Evolutionary conservation across 2,113 vertebrate genomes (phyloP), one percentile per base, ranked within the genome.

Genomic region (Phyllostomus discolor): DNA sequence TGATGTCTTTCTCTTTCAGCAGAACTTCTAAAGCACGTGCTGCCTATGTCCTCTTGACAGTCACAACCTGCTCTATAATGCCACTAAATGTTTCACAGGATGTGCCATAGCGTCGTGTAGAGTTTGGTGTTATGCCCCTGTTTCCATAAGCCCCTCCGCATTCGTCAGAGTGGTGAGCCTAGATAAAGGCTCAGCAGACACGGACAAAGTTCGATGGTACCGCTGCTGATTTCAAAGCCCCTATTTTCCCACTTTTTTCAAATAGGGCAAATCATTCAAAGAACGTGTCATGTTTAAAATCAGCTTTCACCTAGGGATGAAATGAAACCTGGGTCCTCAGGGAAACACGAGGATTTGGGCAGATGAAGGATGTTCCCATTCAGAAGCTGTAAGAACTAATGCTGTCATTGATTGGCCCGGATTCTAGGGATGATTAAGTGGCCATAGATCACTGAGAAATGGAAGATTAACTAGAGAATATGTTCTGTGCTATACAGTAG

Each of bases 401-500:
- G 11, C n/a, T 26, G 8, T 87, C 80, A 96, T 66, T 83, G 87
- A 95, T 94, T 62, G 93, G 62, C 76, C 54, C 88, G 64, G 64
- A 75, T 67, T 87, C 79, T 54, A 67, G 52, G 73, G 73, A 72
- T 73, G 91, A 91, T 72, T 84, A 87, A 59, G 11, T 67, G 70
- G 83, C 52, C 69, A 75, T 31, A 95, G 81, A 85, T 88, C 62
- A 75, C n/a, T 79, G 28, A 46, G 64, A 92, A 90, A 50, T 66
- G 66, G n/a, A 69, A 92, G 91, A 97, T 88, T 84, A 96, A 95
- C 50, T 75, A 67, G n/a, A 85, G 48, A 93, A 78, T 83, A 62
- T 73, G 64, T 90, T 91, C 62, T 96, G 90, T 92, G 81, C 70
- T 93, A 64, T 2, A 57, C 38, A 88, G 38, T 91, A 87, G 57